These are phyloP conservation scores for Petromus typicus DNA, from an alignment of 2,113 vertebrate genomes.

Conservation along the genomic window DNA sequence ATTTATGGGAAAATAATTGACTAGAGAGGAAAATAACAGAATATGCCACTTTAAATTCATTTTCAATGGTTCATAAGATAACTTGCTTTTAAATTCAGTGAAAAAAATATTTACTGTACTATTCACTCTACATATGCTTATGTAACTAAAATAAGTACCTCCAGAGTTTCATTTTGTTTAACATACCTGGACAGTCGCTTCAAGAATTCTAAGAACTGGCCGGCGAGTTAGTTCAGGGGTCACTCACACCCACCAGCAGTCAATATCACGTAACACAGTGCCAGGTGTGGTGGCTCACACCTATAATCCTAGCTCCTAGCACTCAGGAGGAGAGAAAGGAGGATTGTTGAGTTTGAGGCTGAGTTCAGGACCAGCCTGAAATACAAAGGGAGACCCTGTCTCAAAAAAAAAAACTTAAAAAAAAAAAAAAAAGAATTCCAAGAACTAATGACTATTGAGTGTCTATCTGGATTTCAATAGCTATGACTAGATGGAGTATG, in stretches of 20 bases:
- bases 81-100: not conserved
- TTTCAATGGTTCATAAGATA: not conserved
- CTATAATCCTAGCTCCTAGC: too few species aligned
- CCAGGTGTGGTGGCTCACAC: too few species aligned
- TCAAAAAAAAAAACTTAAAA: too few species aligned
- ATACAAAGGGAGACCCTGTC: too few species aligned
- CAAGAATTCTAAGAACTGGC: not conserved
- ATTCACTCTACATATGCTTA: not conserved
- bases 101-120: slow-evolving; percentile 1
- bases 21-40: slow-evolving; percentile 31
- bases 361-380: too few species aligned
- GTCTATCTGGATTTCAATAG: not conserved
- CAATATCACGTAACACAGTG: too few species aligned
- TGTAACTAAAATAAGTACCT: too few species aligned
- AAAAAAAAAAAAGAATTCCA: too few species aligned
- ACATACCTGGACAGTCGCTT: not conserved
- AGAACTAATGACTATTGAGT: not conserved
- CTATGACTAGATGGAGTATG: not conserved
- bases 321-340: too few species aligned
- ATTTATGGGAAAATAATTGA: not conserved
- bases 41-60: slow-evolving; percentile 15
- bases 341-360: too few species aligned
- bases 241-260: too few species aligned
- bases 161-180: not conserved
- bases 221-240: too few species aligned